These are phyloP conservation scores for Timema podura DNA, from an alignment of 2,888 invertebrate genomes.

Conservation along the genomic window DNA sequence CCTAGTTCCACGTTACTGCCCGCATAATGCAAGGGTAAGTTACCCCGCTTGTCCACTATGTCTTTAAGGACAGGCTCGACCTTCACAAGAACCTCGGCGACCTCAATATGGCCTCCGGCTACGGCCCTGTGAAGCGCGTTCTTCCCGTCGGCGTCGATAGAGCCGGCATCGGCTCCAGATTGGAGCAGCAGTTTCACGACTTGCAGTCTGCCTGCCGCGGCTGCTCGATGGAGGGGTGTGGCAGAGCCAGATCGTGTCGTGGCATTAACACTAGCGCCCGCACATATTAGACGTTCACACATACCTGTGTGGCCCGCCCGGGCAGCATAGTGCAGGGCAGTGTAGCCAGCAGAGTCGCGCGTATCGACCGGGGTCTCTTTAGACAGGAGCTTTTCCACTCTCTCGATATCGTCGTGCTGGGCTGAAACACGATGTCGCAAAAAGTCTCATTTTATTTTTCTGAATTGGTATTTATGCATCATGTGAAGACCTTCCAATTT, in stretches of 20 bases:
- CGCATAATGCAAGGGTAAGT: constrained; percentile 27
- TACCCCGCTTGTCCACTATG: constrained; percentile 23
- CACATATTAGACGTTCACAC: constrained; percentile 62
- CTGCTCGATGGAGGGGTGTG: constrained; percentile 80
- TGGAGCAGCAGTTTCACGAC: constrained; percentile 64
- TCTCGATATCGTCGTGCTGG: constrained; percentile 66
- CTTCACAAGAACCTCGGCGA: constrained; percentile 47
- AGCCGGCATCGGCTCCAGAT: constrained; percentile 57
- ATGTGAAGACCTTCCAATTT: no score
- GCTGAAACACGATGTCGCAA: constrained; percentile 48
- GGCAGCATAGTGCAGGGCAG: constrained; percentile 85
- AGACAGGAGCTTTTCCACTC: constrained; percentile 56
- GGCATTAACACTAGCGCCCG: constrained; percentile 70
- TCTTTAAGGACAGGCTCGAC: constrained; percentile 43
- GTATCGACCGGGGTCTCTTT: constrained; percentile 57
- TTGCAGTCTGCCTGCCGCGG: constrained; percentile 62
- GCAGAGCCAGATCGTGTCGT: constrained; percentile 70
- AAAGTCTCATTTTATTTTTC: no score
- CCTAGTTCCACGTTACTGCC: constrained; percentile 14
- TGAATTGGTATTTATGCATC: no score
- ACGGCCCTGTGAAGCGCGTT: constrained; percentile 75
- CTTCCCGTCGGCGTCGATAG: constrained; percentile 74
- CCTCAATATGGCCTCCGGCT: constrained; percentile 50
- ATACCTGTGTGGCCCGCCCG: constrained; percentile 69
- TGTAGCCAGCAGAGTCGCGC: constrained; percentile 75